Evolutionary conservation across 1,140 invertebrate genomes (phyloP), one percentile per base, ranked within the genome.

Genomic region (Mactra quadrangularis): DNA sequence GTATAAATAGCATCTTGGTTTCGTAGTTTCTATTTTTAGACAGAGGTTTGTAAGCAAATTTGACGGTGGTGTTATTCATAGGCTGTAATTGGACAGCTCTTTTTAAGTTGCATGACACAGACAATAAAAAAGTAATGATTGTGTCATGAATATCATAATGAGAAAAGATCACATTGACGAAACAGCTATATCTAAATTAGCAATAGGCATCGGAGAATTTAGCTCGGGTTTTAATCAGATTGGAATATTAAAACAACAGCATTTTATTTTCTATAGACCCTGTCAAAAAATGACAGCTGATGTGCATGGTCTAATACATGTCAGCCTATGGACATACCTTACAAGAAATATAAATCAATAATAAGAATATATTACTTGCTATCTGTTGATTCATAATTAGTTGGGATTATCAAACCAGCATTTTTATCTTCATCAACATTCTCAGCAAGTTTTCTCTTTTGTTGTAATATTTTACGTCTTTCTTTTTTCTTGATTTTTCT

Each of bases 401-500:
- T 22, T 22, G 64, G 41, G 47, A 68, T 4, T 3, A 17, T 27
- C 3, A 68, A 25, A 17, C 64, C 64, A 47, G 64, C 64, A 68
- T 50, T 68, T 52, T 19, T 68, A 52, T 68, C 64, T 31, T 68
- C 64, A 27, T 50, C 45, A 27, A 15, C 15, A n/a, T n/a, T n/a
- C 35, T 47, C 22, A 15, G 22, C 64, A 13, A 27, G 22, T 1
- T 17, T 15, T 31, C 27, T 47, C 27, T 27, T 68, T 17, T 68
- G 45, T 31, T 25, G 47, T 25, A 27, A 19, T 25, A 68, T 4
- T 50, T 68, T 68, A 29, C 29, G 31, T 33, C 25, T 47, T 31
- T 68, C 41, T 68, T 68, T 68, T 31, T 31, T 68, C 45, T 50
- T 68, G 22, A 31, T 31, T 27, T 50, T 68, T 19, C 45, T 68